These are phyloP conservation scores for Ivindomyrus marchei DNA, from an alignment of 2,113 vertebrate genomes.

Conservation along the genomic window DNA sequence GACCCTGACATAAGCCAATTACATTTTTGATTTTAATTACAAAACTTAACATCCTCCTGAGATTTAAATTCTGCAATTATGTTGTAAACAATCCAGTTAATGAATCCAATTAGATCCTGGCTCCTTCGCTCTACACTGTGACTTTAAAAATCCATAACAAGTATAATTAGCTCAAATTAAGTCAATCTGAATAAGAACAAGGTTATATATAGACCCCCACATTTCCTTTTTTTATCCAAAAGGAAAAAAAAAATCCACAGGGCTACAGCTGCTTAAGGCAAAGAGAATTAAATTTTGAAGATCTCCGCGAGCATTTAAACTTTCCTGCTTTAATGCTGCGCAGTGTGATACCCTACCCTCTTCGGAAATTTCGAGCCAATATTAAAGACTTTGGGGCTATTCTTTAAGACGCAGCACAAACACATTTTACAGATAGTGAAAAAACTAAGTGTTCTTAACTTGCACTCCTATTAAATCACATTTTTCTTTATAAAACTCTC, in stretches of 20 bases:
- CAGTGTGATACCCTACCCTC: neutral
- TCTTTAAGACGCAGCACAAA: neutral
- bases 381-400: neutral
- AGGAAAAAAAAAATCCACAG: neutral
- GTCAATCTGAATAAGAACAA: neutral
- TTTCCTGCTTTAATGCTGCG: neutral
- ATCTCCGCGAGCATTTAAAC: neutral
- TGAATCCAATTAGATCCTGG: neutral
- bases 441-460: conserved; percentile 3
- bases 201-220: neutral
- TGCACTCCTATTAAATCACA: conserved; percentile 1
- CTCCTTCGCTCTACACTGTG: neutral
- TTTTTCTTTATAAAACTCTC: conserved; percentile 10
- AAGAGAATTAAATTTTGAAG: neutral
- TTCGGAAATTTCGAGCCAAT: neutral
- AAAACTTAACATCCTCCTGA: neutral
- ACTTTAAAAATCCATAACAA: neutral
- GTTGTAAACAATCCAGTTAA: conserved; percentile 6
- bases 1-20: neutral
- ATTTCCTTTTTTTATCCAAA: neutral
- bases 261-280: neutral
- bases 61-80: neutral
- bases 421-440: conserved; percentile 6
- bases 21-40: conserved; percentile 1
- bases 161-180: conserved; percentile 4